These are phyloP conservation scores for Dynastes tityus DNA, from an alignment of 2,888 invertebrate species.

Conservation along the genomic window DNA sequence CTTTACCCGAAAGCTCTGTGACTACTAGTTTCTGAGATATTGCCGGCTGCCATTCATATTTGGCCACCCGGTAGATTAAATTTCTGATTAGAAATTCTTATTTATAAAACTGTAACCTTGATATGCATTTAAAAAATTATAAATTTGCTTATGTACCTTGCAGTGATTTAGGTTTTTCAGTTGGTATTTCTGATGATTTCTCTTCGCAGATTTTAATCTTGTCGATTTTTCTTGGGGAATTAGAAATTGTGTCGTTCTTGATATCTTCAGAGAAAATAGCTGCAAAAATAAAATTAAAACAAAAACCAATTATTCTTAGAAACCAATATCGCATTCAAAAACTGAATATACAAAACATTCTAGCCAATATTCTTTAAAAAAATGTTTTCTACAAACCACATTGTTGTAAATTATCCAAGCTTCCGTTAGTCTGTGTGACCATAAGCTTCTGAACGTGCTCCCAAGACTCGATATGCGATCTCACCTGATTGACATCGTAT, in stretches of 20 bases:
- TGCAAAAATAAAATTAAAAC: not conserved
- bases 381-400: not conserved
- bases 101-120: too few relatives aligned
- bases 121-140: not conserved
- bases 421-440: not conserved
- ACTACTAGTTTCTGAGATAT: too few relatives aligned
- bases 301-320: not conserved
- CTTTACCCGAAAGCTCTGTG: too few relatives aligned
- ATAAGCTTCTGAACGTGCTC: conserved; percentile 20
- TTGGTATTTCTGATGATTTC: not conserved
- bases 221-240: not conserved
- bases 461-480: conserved; percentile 27
- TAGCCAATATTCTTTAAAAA: not conserved
- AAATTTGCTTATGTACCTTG: conserved; percentile 1
- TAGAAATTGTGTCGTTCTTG: not conserved
- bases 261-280: not conserved
- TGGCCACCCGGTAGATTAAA: too few relatives aligned
- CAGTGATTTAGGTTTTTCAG: not conserved
- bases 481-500: conserved; percentile 23
- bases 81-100: too few relatives aligned
- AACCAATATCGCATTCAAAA: too few relatives aligned
- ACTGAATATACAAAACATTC: not conserved
- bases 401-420: not conserved
- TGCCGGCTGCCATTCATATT: too few relatives aligned
- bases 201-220: not conserved